Evolutionary conservation across 2,113 vertebrate genomes (phyloP), one percentile per base, ranked within the genome.

Genomic region (Cavia aperea): DNA sequence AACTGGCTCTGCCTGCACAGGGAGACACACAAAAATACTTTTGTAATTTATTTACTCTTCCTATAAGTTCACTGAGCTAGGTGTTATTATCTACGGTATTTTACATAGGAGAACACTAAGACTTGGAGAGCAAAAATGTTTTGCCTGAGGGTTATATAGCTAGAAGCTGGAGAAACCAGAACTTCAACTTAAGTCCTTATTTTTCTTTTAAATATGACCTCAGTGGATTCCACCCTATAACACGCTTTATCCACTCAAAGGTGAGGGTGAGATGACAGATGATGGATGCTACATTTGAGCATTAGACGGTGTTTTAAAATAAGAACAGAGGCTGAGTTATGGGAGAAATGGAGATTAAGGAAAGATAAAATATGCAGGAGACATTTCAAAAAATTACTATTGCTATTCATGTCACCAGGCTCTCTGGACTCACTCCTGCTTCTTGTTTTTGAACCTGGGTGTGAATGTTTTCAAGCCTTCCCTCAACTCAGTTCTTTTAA

Each of bases 391-490:
- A 82, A n/a, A 60, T 62, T 72, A 54, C 14, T 70, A 87, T 63
- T 85, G 26, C 60, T 94, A 70, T 81, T 66, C 84, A 8, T 91
- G 91, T 91, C 83, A 91, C 77, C 31, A 89, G 65, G 77, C 43
- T 81, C 91, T 94, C 85, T 94, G 90, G 86, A 93, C 58, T 81
- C 19, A 9, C 15, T 94, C 62, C 31, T 95, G 49, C 65, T 83
- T 95, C 83, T 91, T 89, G 68, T 81, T 89, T 94, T 91, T 49
- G 49, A 94, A 94, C 26, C 77, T 79, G 92, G n/a, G 60, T 94
- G 56, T 87, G 91, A 93, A 87, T 93, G 81, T 93, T 96, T 93
- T 91, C 56, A 95, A 95, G 83, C 12, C 89, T 91, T 92, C 18
- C 81, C 63, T 21, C 11, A 86, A 86, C 89, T 88, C 81, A 73